Conservation (phyloP, 2,113 vertebrate species). For the Brachionichthys hirsutus region DNA sequence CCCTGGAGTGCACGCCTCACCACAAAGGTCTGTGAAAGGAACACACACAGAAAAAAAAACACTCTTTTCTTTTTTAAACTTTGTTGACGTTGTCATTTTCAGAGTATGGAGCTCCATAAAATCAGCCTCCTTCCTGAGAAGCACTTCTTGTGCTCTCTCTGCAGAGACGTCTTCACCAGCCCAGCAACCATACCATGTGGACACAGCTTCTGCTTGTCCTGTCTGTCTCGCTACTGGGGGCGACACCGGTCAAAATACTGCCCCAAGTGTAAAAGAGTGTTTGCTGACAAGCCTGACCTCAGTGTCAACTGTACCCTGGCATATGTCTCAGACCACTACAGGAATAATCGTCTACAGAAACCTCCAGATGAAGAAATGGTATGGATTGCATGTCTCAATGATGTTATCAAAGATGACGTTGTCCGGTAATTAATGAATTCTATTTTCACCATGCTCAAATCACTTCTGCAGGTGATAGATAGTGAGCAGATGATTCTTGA, state of each 20-base stretch:
- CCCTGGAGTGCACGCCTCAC: not conserved
- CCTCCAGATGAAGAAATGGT: conserved; percentile 59
- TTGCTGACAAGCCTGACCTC: conserved; percentile 64
- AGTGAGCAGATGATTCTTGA: conserved; percentile 73
- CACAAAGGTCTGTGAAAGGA: not conserved
- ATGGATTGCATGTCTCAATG: conserved; percentile 9
- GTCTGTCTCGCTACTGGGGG: conserved; percentile 70
- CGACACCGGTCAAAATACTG: conserved; percentile 68
- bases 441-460: conserved; percentile 5
- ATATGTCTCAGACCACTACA: conserved; percentile 73
- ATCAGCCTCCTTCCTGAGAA: conserved; percentile 69
- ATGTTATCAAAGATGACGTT: not conserved
- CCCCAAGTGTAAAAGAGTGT: conserved; percentile 69
- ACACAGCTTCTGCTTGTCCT: conserved; percentile 79
- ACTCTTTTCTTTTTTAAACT: not conserved
- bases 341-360: conserved; percentile 54
- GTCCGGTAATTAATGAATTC: not conserved
- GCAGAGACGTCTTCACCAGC: conserved; percentile 72
- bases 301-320: conserved; percentile 74
- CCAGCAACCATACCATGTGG: conserved; percentile 77
- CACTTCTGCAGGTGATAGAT: conserved; percentile 50
- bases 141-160: conserved; percentile 76
- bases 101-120: conserved; percentile 68
- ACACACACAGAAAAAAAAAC: not conserved
- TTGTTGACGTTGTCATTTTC: conserved; percentile 18